phyloP scores from a whole-genome alignment of 2,113 vertebrate genomes.

The Zootoca vivipara region DNA sequence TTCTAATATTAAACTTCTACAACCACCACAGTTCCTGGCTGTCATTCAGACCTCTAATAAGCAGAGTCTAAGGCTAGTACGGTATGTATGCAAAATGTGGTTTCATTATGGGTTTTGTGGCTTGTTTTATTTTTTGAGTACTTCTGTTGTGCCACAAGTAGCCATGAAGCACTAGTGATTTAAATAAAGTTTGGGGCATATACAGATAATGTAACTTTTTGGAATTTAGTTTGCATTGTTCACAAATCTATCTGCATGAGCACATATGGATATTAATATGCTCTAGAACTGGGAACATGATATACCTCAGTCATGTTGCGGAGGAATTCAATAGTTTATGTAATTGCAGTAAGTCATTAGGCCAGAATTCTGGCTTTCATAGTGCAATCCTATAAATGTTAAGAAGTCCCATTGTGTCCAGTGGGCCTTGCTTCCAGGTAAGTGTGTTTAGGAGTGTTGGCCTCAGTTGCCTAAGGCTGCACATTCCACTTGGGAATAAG shows the following conservation, averaged over 20 bases:
- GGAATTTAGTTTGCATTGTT: not conserved
- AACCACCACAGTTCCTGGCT: not conserved
- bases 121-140: not conserved
- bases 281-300: not conserved
- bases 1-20: not conserved
- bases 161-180: not conserved
- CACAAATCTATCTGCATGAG: not conserved
- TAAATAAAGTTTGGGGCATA: not conserved
- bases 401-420: no score
- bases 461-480: not conserved
- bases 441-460: not conserved
- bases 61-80: not conserved
- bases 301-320: not conserved
- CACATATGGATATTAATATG: not conserved
- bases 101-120: not conserved
- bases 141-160: not conserved
- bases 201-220: not conserved
- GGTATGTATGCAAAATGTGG: not conserved
- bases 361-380: not conserved
- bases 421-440: not conserved
- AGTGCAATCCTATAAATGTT: not conserved
- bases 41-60: not conserved
- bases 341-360: not conserved
- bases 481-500: not conserved
- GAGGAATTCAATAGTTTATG: not conserved